These are phyloP conservation scores for Craterocephalus amniculus DNA, from an alignment of 2,797 vertebrate genomes.

Conservation along the genomic window DNA sequence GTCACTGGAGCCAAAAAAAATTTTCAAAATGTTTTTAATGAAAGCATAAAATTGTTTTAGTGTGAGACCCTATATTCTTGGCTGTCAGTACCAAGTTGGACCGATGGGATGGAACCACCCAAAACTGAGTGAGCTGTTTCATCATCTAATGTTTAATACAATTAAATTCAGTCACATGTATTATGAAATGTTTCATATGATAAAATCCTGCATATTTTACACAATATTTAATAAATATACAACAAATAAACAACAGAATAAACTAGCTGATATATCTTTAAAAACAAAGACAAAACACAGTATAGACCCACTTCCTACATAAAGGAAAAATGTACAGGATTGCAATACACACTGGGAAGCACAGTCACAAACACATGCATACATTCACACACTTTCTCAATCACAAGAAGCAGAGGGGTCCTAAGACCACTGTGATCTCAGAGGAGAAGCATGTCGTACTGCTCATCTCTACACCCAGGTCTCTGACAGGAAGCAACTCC, in stretches of 20 bases:
- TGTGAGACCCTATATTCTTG: too few species aligned
- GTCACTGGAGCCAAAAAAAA: too few species aligned
- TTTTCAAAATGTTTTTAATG: background rate
- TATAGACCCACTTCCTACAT: background rate
- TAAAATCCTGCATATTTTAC: background rate
- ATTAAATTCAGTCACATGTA: background rate
- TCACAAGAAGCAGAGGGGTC: conserved; percentile 84
- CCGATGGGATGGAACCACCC: background rate
- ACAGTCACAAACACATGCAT: background rate
- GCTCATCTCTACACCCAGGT: conserved; percentile 60
- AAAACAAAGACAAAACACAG: background rate
- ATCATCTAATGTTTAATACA: background rate
- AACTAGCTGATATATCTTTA: background rate
- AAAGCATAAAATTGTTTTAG: too few species aligned
- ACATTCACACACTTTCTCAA: conserved; percentile 1
- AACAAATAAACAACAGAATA: background rate
- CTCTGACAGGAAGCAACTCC: conserved; percentile 81
- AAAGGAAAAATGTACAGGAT: conserved; percentile 51
- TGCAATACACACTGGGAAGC: background rate
- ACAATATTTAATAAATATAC: conserved; percentile 1
- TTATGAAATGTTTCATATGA: background rate
- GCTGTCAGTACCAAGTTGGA: too few species aligned
- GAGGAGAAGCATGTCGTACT: conserved; percentile 7
- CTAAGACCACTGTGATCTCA: conserved; percentile 60
- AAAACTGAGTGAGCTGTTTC: background rate